Percentiles rank a stretch among this genome's conserved stretches.
Conservation (phyloP, 2,113 vertebrate species). For the Caretta caretta region DNA sequence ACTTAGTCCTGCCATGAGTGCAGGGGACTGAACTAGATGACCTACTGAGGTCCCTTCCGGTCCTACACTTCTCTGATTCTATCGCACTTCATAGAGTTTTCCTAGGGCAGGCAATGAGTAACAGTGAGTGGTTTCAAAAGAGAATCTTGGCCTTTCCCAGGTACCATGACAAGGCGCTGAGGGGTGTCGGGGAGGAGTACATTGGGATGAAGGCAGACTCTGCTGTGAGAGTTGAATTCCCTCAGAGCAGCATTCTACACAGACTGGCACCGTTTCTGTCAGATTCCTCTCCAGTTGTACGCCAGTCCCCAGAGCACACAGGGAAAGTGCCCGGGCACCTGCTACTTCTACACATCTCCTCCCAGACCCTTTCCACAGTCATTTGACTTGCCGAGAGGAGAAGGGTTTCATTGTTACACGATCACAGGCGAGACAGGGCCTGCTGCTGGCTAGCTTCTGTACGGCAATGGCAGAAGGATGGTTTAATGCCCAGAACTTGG, state of each 20-base stretch:
- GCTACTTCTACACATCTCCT: background rate
- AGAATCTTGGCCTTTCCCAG: background rate
- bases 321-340: background rate
- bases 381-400: background rate
- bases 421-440: background rate
- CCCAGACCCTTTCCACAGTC: background rate
- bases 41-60: background rate
- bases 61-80: background rate
- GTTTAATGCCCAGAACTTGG: background rate
- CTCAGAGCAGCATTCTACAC: background rate
- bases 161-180: background rate
- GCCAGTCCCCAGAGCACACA: background rate
- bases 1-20: background rate
- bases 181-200: background rate
- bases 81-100: background rate
- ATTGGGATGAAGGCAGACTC: background rate
- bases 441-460: background rate
- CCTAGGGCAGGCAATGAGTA: background rate
- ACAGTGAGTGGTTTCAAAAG: background rate
- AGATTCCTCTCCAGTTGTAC: background rate
- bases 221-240: background rate
- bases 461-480: background rate
- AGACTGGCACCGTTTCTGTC: background rate
- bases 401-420: background rate
- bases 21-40: background rate